Conservation (phyloP, 2,888 invertebrate species). For the Bellardia bayeri region DNA sequence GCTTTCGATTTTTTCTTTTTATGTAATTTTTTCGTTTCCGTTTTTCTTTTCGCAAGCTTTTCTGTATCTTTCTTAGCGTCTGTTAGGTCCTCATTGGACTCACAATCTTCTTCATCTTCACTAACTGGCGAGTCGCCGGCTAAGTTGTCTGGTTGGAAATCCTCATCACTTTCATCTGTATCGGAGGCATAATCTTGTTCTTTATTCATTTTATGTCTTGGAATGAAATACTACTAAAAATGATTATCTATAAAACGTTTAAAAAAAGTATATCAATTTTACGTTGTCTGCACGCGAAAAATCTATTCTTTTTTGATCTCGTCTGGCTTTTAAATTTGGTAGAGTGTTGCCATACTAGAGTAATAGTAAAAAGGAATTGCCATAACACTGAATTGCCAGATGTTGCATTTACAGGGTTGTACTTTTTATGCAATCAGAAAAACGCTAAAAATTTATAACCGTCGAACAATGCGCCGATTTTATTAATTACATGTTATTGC, state of each 20-base stretch:
- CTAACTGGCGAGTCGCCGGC: conserved; percentile 85
- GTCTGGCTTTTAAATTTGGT: too few relatives aligned
- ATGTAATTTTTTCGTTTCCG: conserved; percentile 51
- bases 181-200: conserved; percentile 86
- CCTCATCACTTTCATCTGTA: conserved; percentile 91
- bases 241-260: not conserved
- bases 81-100: conserved; percentile 53
- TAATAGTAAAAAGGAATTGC: too few relatives aligned
- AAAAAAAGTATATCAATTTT: not conserved
- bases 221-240: not conserved
- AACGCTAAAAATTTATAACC: too few relatives aligned
- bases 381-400: too few relatives aligned
- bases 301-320: conserved; percentile 21
- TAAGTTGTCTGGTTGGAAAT: conserved; percentile 88
- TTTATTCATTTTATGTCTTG: conserved; percentile 79
- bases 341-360: too few relatives aligned
- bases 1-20: conserved; percentile 46
- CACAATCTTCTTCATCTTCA: conserved; percentile 67
- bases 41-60: conserved; percentile 58
- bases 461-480: too few relatives aligned
- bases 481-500: too few relatives aligned
- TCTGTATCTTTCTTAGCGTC: conserved; percentile 56
- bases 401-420: too few relatives aligned
- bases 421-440: too few relatives aligned
- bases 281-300: conserved; percentile 45